Conservation (phyloP, 2,113 vertebrate species). For the Ceyx margarethae region DNA sequence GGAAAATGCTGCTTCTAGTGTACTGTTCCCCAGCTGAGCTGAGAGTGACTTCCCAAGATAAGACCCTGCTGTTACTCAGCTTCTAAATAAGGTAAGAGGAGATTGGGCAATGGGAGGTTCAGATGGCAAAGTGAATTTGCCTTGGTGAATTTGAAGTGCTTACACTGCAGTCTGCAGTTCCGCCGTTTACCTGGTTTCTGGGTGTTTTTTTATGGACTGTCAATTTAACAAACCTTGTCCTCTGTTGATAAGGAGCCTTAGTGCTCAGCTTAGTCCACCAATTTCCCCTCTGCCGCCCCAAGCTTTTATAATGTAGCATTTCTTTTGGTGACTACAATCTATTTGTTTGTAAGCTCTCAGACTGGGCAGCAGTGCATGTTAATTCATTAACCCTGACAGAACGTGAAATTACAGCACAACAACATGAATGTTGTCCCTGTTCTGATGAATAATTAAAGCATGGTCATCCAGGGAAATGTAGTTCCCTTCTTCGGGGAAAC, state of each 20-base stretch:
- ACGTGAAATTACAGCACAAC: neutral
- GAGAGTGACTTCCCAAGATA: slow-evolving; percentile 43
- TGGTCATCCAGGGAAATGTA: neutral
- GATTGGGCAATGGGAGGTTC: neutral
- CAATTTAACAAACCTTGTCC: slow-evolving; percentile 26
- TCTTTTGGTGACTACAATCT: neutral
- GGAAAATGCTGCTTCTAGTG: neutral
- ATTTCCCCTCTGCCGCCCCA: neutral
- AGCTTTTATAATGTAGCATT: neutral
- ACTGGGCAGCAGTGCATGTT: neutral
- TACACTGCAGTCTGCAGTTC: slow-evolving; percentile 6
- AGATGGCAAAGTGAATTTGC: slow-evolving; percentile 36
- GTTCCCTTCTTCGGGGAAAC: neutral
- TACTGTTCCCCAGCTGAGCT: neutral
- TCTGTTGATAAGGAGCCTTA: slow-evolving; percentile 46
- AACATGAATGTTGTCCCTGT: neutral
- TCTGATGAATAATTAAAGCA: neutral
- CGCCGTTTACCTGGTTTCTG: slow-evolving; percentile 4
- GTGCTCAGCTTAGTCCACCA: neutral
- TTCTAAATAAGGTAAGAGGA: neutral
- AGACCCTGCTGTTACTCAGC: slow-evolving; percentile 34
- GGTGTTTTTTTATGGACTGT: neutral
- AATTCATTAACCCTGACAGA: neutral
- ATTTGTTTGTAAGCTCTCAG: neutral
- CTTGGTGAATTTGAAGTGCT: slow-evolving; percentile 43